phyloP scores from a whole-genome alignment of 1,140 invertebrate genomes.

The Drosophila asahinai region DNA sequence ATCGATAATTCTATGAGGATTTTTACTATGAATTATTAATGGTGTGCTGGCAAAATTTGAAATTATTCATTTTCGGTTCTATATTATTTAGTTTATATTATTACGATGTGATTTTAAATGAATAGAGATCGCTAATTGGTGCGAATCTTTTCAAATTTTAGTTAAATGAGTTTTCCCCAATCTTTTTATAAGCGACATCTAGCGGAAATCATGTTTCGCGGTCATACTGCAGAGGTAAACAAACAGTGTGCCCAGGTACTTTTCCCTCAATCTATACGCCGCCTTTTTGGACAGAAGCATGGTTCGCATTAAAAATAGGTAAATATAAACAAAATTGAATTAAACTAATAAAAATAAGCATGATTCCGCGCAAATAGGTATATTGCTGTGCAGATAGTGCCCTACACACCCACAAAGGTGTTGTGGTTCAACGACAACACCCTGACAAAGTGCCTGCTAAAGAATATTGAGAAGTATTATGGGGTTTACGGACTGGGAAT shows the following conservation, averaged over 20 bases:
- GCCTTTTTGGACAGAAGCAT: constrained; percentile 74
- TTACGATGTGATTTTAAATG: no score
- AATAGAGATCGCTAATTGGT: background rate
- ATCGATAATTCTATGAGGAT: background rate
- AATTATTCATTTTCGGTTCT: no score
- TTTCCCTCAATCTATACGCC: rapidly evolving
- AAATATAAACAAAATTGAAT: constrained; percentile 49
- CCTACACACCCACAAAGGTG: constrained; percentile 84
- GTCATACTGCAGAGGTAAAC: background rate
- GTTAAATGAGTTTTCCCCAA: background rate
- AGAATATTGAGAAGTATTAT: constrained; percentile 89
- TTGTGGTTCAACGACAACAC: constrained; percentile 87
- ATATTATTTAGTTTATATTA: no score
- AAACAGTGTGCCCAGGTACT: background rate
- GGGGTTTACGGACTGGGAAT: constrained; percentile 90
- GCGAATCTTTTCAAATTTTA: background rate
- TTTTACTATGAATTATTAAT: no score
- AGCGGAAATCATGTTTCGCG: background rate
- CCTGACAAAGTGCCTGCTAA: constrained; percentile 87
- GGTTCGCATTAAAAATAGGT: constrained; percentile 90
- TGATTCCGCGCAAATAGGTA: constrained; percentile 85
- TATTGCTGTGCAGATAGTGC: constrained; percentile 87
- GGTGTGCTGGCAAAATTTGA: background rate
- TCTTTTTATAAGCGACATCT: background rate
- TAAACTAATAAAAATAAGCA: constrained; percentile 19